Percentiles rank a stretch among this genome's conserved stretches.
Conservation (phyloP, 1,140 invertebrate genomes). For the Aphidius gifuensis region DNA sequence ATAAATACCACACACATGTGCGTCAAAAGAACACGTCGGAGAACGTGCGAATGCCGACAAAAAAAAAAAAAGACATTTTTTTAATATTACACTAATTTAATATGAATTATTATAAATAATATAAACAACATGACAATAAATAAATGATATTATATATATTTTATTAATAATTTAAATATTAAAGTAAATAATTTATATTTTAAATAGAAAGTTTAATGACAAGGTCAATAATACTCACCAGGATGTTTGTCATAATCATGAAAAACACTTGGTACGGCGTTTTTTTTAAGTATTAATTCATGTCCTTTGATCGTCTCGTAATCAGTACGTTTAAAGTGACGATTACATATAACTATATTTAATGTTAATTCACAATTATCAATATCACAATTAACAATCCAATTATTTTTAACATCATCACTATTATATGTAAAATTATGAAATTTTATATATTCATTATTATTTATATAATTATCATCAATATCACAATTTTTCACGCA, state of each 20-base stretch:
- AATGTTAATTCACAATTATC: slow-evolving; percentile 56
- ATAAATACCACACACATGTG: too few species aligned
- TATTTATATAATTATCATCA: slow-evolving; percentile 45
- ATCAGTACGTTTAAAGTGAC: slow-evolving; percentile 62
- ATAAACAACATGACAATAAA: too few species aligned
- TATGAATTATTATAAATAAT: too few species aligned
- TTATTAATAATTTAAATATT: too few species aligned
- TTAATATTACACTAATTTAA: too few species aligned
- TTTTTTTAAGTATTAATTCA: slow-evolving; percentile 55
- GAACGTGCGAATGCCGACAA: too few species aligned
- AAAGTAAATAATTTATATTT: too few species aligned
- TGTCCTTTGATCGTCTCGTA: slow-evolving; percentile 61
- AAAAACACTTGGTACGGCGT: slow-evolving; percentile 55
- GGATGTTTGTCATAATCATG: slow-evolving; percentile 45
- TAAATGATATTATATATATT: too few species aligned
- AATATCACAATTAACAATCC: slow-evolving; percentile 55
- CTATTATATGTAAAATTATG: slow-evolving; percentile 58
- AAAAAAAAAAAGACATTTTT: too few species aligned
- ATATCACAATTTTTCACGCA: slow-evolving; percentile 45
- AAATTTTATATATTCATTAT: slow-evolving; percentile 54
- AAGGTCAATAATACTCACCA: slow-evolving; percentile 25
- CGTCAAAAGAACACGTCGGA: too few species aligned
- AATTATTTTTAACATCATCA: slow-evolving; percentile 45
- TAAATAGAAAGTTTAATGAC: too few species aligned
- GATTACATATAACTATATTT: slow-evolving; percentile 61